phyloP scores from a whole-genome alignment of 2,113 vertebrate genomes.

The Oncorhynchus masou region DNA sequence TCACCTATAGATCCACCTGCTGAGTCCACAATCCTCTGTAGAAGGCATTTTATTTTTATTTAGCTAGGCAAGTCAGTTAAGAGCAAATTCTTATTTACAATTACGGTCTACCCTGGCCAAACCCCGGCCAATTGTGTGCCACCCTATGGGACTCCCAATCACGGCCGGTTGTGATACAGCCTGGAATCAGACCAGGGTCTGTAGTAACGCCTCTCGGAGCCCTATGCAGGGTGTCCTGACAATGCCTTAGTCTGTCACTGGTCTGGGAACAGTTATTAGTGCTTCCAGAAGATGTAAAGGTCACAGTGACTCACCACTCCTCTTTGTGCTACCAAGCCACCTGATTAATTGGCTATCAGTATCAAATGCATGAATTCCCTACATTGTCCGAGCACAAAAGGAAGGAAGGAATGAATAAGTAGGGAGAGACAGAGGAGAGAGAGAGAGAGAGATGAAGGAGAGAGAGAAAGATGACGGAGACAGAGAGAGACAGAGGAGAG shows the following conservation, averaged over 20 bases:
- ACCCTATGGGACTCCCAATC: too few relatives aligned
- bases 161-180: too few relatives aligned
- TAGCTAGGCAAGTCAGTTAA: too few relatives aligned
- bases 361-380: conserved; percentile 48
- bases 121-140: too few relatives aligned
- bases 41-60: too few relatives aligned
- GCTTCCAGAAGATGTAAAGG: conserved; percentile 32
- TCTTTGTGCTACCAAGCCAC: neutral
- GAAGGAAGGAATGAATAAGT: conserved; percentile 30
- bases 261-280: conserved; percentile 18
- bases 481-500: conserved; percentile 18
- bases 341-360: conserved; percentile 64
- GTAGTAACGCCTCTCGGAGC: too few relatives aligned
- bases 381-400: conserved; percentile 59
- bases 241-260: neutral
- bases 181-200: too few relatives aligned
- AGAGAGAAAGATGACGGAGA: conserved; percentile 20
- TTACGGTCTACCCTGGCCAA: too few relatives aligned
- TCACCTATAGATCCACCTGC: too few relatives aligned
- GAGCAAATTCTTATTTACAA: too few relatives aligned
- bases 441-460: conserved; percentile 34
- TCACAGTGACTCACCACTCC: conserved; percentile 8
- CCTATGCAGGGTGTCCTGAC: too few relatives aligned
- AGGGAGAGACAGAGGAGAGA: conserved; percentile 19
- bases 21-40: too few relatives aligned